Base-by-base conservation (phyloP, 2,888 invertebrate genomes). In the Megastigmus dorsalis region DNA sequence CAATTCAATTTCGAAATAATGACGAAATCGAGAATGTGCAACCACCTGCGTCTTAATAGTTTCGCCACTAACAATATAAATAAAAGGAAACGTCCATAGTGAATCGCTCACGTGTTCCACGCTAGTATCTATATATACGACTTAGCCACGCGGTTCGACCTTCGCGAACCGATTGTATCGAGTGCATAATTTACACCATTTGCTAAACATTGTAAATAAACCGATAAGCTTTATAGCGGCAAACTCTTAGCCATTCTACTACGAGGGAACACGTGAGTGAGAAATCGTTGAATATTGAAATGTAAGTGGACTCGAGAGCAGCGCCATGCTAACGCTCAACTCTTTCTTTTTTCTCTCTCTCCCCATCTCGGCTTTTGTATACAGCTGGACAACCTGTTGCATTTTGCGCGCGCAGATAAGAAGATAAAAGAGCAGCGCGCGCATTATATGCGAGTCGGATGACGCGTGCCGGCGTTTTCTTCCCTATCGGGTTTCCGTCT, bases 321-420 rank as follows among this genome's bases (percentile, higher is more conserved):
- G n/a, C n/a, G 20, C 15, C 7, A 2, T 13, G 38, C 2, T 23
- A 10, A 9, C 20, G 48, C 20, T n/a, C n/a, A 48, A 9, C 13
- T 48, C n/a, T 23, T 48, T 23, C 48, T 48, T 41, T 41, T 13
- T 13, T 41, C 13, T 50, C 26, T 20, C 10, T n/a, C 3, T 9
- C n/a, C n/a, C n/a, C n/a, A n/a, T n/a, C 4, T 26, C 15, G n/a
- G 18, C 30, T 18, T n/a, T 3, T 6, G 1, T 30, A 26, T 13
- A 26, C 20, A 18, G 26, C 2, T 18, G 43, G 63, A 65, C 65
- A 72, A 72, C 59, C 72, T 72, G 72, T 72, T 72, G 57, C 67
- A 20, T 41, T 43, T 13, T 15, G 20, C 30, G 26, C 33, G 7
- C 9, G 3, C 26, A 26, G 41, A 65, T 65, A 65, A 59, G 48